Conservation (phyloP, 2,797 vertebrate genomes). For the Loriculus beryllinus region DNA sequence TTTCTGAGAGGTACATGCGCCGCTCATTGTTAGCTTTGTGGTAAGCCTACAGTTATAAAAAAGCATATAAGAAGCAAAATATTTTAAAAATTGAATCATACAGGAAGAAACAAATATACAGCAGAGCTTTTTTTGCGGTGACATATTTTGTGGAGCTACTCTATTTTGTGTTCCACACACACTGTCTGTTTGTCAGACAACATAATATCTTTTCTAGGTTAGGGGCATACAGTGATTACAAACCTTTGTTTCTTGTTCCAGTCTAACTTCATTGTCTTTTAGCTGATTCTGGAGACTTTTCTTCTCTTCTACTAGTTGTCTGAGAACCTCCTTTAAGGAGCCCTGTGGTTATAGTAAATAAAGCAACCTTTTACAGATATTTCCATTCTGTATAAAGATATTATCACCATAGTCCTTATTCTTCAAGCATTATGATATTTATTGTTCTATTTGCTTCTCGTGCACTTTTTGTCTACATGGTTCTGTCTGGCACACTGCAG, state of each 20-base stretch:
- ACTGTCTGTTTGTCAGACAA: neutral
- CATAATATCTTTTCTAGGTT: neutral
- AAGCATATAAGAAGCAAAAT: neutral
- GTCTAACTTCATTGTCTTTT: constrained; percentile 79
- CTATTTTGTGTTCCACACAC: neutral
- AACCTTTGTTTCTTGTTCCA: constrained; percentile 88
- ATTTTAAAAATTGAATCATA: neutral
- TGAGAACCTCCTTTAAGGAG: constrained; percentile 80
- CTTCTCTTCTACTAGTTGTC: constrained; percentile 82
- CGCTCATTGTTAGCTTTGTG: constrained; percentile 83
- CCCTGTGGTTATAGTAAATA: constrained; percentile 71
- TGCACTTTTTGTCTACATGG: neutral
- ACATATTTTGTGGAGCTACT: neutral
- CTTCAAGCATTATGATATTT: neutral
- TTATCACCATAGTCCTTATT: neutral
- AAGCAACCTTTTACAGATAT: neutral
- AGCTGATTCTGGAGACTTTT: constrained; percentile 80
- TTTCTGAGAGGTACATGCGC: constrained; percentile 80
- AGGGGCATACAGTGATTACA: neutral
- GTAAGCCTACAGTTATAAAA: constrained; percentile 79
- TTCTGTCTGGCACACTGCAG: neutral
- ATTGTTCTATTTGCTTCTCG: neutral
- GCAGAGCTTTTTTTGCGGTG: neutral
- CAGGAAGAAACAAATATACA: neutral
- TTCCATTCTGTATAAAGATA: neutral